Evolutionary conservation across 2,113 vertebrate species (phyloP).

Genomic region (Burhinus bistriatus): DNA sequence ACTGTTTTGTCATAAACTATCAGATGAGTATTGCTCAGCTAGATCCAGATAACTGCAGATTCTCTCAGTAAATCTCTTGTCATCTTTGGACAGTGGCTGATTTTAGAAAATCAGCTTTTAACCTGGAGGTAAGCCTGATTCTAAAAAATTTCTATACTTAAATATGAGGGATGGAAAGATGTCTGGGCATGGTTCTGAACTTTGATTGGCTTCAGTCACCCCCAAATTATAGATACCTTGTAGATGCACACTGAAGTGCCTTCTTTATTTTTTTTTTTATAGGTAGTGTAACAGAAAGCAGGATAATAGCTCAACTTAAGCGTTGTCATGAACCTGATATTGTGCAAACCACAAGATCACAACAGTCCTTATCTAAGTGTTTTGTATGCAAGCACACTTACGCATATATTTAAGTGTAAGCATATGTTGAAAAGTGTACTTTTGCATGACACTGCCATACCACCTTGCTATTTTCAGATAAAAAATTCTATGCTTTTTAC

Average conservation of each 20-base stretch:
- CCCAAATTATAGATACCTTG: neutral
- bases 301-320: neutral
- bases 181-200: neutral
- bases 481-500: neutral
- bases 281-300: neutral
- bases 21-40: neutral
- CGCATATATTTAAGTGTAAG: neutral
- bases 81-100: neutral
- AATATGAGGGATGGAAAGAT: neutral
- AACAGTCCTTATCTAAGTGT: neutral
- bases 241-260: neutral
- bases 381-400: neutral
- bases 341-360: neutral
- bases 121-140: neutral
- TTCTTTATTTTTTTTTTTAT: neutral
- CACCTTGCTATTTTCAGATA: neutral
- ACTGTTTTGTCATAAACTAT: neutral
- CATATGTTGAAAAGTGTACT: neutral
- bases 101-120: neutral
- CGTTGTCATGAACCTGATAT: neutral
- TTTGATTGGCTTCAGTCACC: neutral
- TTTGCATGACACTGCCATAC: neutral
- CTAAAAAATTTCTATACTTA: neutral
- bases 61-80: neutral
- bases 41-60: neutral